A percentile compares a stretch with the other conserved stretches of the same genome.
These are phyloP conservation scores for Ichneumon xanthorius DNA, from an alignment of 2,888 invertebrate genomes.

Conservation along the genomic window DNA sequence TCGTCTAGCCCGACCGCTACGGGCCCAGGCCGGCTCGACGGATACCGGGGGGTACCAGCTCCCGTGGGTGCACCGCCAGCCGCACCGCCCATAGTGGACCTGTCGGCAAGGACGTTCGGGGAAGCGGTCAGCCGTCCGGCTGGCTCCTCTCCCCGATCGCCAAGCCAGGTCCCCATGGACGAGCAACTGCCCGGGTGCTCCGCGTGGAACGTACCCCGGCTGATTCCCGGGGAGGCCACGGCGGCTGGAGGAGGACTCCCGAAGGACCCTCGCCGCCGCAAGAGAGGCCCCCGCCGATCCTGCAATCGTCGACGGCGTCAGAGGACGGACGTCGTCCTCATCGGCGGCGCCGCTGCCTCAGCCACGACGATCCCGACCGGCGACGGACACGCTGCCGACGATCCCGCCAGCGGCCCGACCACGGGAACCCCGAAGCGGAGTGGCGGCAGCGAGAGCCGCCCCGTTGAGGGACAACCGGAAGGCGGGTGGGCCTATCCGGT, in stretches of 20 bases:
- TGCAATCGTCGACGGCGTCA: neutral
- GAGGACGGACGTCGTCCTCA: neutral
- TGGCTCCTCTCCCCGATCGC: neutral
- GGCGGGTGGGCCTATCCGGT: rapidly evolving
- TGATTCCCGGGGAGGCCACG: neutral
- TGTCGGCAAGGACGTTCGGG: neutral
- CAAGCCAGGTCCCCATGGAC: neutral
- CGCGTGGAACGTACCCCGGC: neutral
- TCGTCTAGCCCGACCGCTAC: neutral
- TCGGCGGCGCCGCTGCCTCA: too few relatives aligned
- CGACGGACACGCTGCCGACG: neutral
- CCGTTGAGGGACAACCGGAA: neutral
- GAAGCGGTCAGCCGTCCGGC: neutral
- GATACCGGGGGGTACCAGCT: neutral
- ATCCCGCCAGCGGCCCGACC: neutral
- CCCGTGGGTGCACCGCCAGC: neutral
- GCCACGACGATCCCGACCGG: too few relatives aligned
- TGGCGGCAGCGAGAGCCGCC: too few relatives aligned
- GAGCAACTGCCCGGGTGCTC: neutral
- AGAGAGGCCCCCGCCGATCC: neutral
- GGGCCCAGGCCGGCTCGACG: rapidly evolving
- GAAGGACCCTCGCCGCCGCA: neutral
- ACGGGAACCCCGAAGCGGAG: neutral
- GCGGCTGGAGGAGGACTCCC: neutral
- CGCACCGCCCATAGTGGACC: neutral